Evolutionary conservation across 2,888 invertebrate species (phyloP).

Genomic region (Drosophila ustulata): DNA sequence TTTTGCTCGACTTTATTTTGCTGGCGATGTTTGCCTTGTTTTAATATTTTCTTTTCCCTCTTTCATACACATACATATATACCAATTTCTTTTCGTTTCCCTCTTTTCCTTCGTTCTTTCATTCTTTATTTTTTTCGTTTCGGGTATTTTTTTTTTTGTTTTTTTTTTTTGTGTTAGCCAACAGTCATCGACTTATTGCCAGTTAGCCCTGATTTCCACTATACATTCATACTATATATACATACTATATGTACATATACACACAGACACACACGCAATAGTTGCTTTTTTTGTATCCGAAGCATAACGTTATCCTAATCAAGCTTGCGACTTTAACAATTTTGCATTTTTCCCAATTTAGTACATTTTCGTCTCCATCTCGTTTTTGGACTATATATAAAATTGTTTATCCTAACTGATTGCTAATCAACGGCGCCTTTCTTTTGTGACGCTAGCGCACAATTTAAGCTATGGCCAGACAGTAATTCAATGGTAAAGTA

Average conservation of each 20-base stretch:
- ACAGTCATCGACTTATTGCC: conserved; percentile 43
- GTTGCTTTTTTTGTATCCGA: conserved; percentile 1
- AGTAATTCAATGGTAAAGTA: not conserved
- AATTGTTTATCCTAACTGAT: conserved; percentile 13
- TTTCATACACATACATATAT: conserved; percentile 14
- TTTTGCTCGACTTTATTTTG: conserved; percentile 70
- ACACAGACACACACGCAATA: not conserved
- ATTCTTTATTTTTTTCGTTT: conserved; percentile 2
- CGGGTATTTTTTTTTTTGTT: not conserved
- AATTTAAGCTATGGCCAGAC: not conserved
- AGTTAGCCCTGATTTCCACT: conserved; percentile 50
- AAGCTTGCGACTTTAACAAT: conserved; percentile 5
- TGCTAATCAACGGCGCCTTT: conserved; percentile 8
- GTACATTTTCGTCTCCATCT: not conserved
- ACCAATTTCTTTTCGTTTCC: conserved; percentile 4
- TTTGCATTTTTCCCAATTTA: conserved; percentile 22
- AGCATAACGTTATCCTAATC: conserved; percentile 18
- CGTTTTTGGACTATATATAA: not conserved
- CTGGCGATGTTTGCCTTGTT: conserved; percentile 69
- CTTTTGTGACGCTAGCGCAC: conserved; percentile 5
- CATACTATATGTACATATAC: not conserved
- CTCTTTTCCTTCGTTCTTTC: not conserved
- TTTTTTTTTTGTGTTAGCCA: conserved; percentile 24
- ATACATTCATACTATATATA: no score
- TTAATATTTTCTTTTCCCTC: conserved; percentile 72